Conservation (phyloP, 2,113 vertebrate genomes). For the Psittacula cyanocephala region DNA sequence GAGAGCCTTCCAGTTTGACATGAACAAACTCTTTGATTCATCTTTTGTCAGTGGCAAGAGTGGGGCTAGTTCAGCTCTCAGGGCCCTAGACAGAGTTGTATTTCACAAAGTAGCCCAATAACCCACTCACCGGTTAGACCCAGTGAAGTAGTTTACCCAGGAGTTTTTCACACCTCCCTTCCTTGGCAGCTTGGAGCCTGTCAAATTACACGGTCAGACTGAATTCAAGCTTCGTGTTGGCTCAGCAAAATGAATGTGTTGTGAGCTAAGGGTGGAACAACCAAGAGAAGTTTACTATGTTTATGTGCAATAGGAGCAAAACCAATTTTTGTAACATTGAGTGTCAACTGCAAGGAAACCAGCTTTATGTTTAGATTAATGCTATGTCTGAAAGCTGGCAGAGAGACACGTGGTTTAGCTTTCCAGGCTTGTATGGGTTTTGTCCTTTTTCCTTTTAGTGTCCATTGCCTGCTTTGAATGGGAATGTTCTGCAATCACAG, state of each 20-base stretch:
- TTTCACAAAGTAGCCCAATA: not conserved
- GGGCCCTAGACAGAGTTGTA: not conserved
- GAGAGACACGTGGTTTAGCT: not conserved
- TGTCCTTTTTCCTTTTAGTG: not conserved
- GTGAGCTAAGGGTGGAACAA: not conserved
- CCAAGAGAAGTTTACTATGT: not conserved
- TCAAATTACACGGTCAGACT: not conserved
- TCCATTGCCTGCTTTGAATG: not conserved
- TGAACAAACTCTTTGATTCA: not conserved
- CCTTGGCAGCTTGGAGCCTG: not conserved
- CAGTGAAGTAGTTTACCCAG: not conserved
- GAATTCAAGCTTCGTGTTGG: not conserved
- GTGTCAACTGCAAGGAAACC: not conserved
- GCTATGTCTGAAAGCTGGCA: not conserved
- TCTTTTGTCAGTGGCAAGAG: not conserved
- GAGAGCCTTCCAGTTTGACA: not conserved
- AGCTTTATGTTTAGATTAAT: not conserved
- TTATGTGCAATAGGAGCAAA: not conserved
- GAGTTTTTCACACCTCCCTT: not conserved
- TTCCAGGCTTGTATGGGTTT: not conserved
- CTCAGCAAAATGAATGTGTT: not conserved
- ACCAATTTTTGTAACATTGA: not conserved
- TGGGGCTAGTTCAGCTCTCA: not conserved
- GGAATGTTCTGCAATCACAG: not conserved
- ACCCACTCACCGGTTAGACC: not conserved